Evolutionary conservation across 1,140 invertebrate species (phyloP).

Genomic region (Colletes latitarsis): DNA sequence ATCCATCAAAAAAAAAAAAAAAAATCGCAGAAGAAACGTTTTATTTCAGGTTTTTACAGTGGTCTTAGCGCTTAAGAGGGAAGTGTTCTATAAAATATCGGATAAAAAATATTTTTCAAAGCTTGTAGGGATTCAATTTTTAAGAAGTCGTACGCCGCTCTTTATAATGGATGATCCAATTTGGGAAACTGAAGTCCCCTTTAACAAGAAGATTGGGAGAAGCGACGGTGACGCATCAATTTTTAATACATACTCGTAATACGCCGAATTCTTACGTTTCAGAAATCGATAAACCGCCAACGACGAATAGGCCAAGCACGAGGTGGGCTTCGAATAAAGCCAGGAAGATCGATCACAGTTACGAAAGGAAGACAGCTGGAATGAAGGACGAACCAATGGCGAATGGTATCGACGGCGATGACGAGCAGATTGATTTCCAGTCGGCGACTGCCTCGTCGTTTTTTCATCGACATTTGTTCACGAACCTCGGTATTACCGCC

Average conservation of each 20-base stretch:
- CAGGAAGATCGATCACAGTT: conserved; percentile 71
- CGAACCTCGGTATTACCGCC: conserved; percentile 57
- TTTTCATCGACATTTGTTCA: conserved; percentile 58
- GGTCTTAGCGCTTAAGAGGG: too few relatives aligned
- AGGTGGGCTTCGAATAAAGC: conserved; percentile 75
- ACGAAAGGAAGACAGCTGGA: conserved; percentile 71
- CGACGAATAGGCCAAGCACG: conserved; percentile 71
- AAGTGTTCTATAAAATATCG: too few relatives aligned
- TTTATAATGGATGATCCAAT: too few relatives aligned
- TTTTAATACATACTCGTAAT: background rate
- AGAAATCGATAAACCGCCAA: conserved; percentile 71
- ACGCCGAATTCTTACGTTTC: conserved; percentile 34
- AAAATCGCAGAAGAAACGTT: too few relatives aligned
- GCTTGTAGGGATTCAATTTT: too few relatives aligned
- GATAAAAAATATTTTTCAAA: too few relatives aligned
- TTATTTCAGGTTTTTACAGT: too few relatives aligned
- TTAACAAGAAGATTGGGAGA: too few relatives aligned
- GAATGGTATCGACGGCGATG: conserved; percentile 69
- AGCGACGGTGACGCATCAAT: too few relatives aligned
- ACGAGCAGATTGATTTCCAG: conserved; percentile 73
- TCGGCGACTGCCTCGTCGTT: conserved; percentile 72
- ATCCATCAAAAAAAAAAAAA: too few relatives aligned
- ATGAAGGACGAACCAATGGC: conserved; percentile 73
- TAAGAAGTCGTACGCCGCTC: too few relatives aligned
- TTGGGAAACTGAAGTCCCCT: too few relatives aligned